These are phyloP conservation scores for Rhynchotus rufescens DNA, from an alignment of 2,797 vertebrate species.

Conservation along the genomic window DNA sequence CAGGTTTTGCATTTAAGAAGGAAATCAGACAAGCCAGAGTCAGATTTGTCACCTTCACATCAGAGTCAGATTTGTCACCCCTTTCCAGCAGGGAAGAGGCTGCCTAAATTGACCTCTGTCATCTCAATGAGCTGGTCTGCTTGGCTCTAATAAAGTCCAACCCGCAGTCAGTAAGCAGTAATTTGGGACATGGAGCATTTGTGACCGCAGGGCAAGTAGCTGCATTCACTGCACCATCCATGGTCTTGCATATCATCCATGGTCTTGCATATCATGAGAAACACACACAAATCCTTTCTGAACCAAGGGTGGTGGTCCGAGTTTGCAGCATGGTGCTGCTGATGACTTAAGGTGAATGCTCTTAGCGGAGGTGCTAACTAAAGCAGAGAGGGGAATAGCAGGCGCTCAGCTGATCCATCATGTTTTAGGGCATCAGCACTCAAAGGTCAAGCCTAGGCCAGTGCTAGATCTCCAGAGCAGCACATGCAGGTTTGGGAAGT, in stretches of 20 bases:
- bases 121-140: background rate
- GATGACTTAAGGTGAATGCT: slow-evolving; percentile 27
- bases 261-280: background rate
- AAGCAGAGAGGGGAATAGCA: background rate
- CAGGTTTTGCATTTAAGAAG: background rate
- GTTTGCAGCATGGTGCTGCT: slow-evolving; percentile 3
- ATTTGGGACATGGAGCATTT: background rate
- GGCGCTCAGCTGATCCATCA: background rate
- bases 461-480: background rate
- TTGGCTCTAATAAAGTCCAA: slow-evolving; percentile 36
- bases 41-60: background rate
- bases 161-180: slow-evolving; percentile 3
- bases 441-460: background rate
- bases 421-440: slow-evolving; percentile 13
- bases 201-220: background rate
- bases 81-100: background rate
- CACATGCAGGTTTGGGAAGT: background rate
- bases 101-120: background rate
- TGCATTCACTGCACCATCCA: accelerated
- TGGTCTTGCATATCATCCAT: background rate
- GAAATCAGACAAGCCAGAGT: background rate
- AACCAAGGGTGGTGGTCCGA: background rate
- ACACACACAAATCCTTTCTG: background rate
- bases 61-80: too few species aligned
- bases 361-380: slow-evolving; percentile 60